Base-by-base conservation (phyloP, 2,888 invertebrate genomes). In the Chalcosyrphus nemorum region DNA sequence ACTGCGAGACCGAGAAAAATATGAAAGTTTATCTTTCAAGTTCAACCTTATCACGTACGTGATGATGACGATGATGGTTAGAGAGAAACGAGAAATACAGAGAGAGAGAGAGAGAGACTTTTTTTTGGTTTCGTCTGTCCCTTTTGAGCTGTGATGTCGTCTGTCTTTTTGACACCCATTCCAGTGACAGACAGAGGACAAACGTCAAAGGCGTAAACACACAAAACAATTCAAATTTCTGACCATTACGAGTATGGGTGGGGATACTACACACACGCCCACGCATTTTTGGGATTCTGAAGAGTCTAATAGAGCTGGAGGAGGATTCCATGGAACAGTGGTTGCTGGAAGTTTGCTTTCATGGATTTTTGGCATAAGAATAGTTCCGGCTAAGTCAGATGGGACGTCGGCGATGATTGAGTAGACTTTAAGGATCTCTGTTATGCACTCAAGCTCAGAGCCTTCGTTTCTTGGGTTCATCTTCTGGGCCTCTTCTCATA, bases 1-100 rank as follows among this genome's bases (percentile, higher is more conserved):
- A 75, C 84, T 80, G 45, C 35, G 59, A 76, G 65, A 65, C 70
- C 45, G 66, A 65, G 74, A 68, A 78, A 77, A 84, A 84, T 78
- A 80, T 84, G 74, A 84, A 84, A 84, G 80, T 75, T 80, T 70
- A 84, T 75, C 80, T 74, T 78, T 84, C 82, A 78, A 84, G 68
- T 78, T 70, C 74, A 70, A 74, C 72, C 70, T 65, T 65, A 81
- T 81, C 81, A 76, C 65, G 76, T 81, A 50, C 57, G 59, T 76
- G 76, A 68, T 13, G 50, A 50, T 13, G 50, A 50, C 50, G 47
- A 27, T 24, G 13, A 19, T 35, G n/a, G n/a, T n/a, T n/a, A n/a
- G n/a, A n/a, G 45, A 47, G 19, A 59, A 52, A 52, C 52, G 35
- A 38, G 35, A 38, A 54, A n/a, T 15, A 66, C 35, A 0, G 38